phyloP scores from a whole-genome alignment of 2,113 vertebrate species.

The Clinocottus analis region DNA sequence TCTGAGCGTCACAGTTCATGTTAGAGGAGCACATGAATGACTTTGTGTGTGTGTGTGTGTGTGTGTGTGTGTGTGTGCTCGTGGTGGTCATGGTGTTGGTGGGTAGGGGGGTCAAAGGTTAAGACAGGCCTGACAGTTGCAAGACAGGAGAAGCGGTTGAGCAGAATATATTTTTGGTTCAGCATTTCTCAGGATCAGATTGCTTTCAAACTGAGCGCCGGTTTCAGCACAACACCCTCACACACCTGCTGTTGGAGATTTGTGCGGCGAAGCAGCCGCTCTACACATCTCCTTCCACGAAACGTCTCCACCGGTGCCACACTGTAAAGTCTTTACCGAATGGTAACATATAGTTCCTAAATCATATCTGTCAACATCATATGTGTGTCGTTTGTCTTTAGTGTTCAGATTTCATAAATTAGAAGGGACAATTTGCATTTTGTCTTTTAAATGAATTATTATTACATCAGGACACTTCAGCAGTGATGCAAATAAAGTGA shows the following conservation, averaged over 20 bases:
- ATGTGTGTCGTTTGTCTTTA: neutral
- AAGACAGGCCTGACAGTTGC: constrained; percentile 62
- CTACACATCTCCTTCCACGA: constrained; percentile 44
- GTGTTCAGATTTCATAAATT: neutral
- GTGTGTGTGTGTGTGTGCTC: constrained; percentile 10
- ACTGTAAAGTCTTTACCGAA: rapidly evolving
- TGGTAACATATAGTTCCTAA: neutral
- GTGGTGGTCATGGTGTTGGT: no score
- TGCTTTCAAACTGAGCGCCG: constrained; percentile 68
- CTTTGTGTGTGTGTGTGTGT: constrained; percentile 4
- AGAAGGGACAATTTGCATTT: neutral
- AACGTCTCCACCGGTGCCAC: constrained; percentile 12
- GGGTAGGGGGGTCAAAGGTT: constrained; percentile 68
- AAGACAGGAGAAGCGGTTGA: constrained; percentile 57
- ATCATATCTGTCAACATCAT: neutral
- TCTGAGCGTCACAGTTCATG: constrained; percentile 10
- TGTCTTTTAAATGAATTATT: neutral
- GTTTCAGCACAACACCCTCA: constrained; percentile 56
- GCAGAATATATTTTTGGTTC: constrained; percentile 87
- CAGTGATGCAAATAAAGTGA: neutral
- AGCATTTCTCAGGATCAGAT: constrained; percentile 80
- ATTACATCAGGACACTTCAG: neutral
- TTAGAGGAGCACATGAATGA: constrained; percentile 7
- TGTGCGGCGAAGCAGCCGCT: constrained; percentile 32
- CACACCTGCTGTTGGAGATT: constrained; percentile 83